Base-by-base conservation (phyloP, 1,140 invertebrate genomes). In the Eufriesea mexicana region DNA sequence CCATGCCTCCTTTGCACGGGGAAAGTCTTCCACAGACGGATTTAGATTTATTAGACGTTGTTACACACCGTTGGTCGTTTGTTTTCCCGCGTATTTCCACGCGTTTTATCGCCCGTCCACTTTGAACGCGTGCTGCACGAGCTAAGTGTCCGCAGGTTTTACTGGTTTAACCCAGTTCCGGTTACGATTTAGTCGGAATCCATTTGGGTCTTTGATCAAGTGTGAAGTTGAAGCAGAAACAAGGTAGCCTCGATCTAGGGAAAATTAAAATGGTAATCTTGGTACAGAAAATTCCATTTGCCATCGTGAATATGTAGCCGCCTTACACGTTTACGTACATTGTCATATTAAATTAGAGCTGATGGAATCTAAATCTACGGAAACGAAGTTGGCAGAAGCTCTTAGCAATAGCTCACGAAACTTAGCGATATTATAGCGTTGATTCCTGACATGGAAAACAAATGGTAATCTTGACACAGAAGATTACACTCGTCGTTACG, bases 31-130 rank as follows among this genome's bases (percentile, higher is more conserved):
- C 35, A 45, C 10, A 8, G 49, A 74, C n/a, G 35, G 49, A 67
- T 76, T 76, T 57, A 57, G 79, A 81, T 81, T 76, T 81, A 81
- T 81, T 57, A 18, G 35, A 54, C 49, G n/a, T 55, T 45, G 47
- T 28, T 55, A 25, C 45, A 18, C 47, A 25, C 25, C 18, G 16
- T 8, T 5, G 6, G 25, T 16, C 54, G 55, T 71, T 71, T 67
- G 14, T 70, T 70, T 79, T 68, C 20, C 1, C 54, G 45, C 18
- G 70, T 71, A 67, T 67, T 67, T 18, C 4, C n/a, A 16, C 2
- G 12, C 20, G 45, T 35, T 71, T 79, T 45, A 78, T 71, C 16
- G 45, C 25, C 6, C 20, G 10, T 61, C 49, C 20, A 66, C 62
- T n/a, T 61, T n/a, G 23, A 45, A 35, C 14, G 51, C 23, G 35